Percentiles rank a stretch among this genome's conserved stretches.
These are phyloP conservation scores for Eira barbara DNA, from an alignment of 2,113 vertebrate species.

Conservation along the genomic window DNA sequence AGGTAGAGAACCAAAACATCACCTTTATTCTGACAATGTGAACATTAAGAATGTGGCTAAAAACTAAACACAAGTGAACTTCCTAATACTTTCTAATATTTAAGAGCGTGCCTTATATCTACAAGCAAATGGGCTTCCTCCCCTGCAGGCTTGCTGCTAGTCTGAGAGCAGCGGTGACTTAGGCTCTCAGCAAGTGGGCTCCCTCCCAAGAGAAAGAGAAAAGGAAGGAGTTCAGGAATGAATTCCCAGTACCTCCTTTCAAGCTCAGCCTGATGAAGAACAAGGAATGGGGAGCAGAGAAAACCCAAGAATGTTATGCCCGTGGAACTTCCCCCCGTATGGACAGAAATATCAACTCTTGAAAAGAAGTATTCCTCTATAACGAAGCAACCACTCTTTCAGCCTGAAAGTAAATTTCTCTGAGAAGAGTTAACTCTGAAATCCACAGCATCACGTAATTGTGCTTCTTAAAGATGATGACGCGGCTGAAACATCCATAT, in stretches of 20 bases:
- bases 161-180: not conserved
- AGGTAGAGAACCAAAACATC: not conserved
- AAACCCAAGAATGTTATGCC: not conserved
- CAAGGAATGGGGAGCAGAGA: not conserved
- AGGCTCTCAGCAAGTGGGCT: not conserved
- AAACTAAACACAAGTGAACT: not conserved
- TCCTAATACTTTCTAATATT: not conserved
- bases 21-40: not conserved
- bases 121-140: not conserved
- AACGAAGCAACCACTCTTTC: not conserved
- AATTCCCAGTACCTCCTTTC: not conserved
- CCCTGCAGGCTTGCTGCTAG: not conserved
- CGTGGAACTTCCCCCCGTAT: not conserved
- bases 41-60: not conserved
- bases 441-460: not conserved
- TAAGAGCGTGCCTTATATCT: not conserved
- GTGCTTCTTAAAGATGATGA: constrained; percentile 25
- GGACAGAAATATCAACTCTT: not conserved
- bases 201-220: not conserved
- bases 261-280: not conserved
- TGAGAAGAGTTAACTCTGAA: not conserved
- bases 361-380: not conserved
- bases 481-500: constrained; percentile 35
- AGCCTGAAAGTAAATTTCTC: not conserved
- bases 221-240: not conserved